Percentiles rank a stretch among this genome's conserved stretches.
Conservation (phyloP, 2,888 invertebrate genomes). For the Mythimna impura region DNA sequence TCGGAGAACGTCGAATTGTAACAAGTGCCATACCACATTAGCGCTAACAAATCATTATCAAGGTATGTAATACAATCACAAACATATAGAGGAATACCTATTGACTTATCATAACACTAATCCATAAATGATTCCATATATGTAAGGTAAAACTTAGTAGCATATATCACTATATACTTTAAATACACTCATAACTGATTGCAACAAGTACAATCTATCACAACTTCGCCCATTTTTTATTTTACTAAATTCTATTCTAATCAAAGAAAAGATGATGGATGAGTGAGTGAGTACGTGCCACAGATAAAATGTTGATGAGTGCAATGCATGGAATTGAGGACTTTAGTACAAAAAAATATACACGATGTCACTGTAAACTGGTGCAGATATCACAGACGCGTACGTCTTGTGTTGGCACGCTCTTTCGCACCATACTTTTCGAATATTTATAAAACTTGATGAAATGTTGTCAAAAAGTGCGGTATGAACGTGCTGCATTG, state of each 20-base stretch:
- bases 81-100: conserved; percentile 82
- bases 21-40: conserved; percentile 90
- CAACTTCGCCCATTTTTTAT: conserved; percentile 69
- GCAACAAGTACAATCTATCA: conserved; percentile 64
- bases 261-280: conserved; percentile 70
- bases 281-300: conserved; percentile 56
- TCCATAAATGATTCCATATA: conserved; percentile 80
- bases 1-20: conserved; percentile 89
- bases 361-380: too few species aligned
- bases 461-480: too few species aligned
- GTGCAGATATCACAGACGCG: too few species aligned
- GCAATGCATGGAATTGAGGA: conserved; percentile 21
- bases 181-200: conserved; percentile 62
- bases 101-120: conserved; percentile 82
- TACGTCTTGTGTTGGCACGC: too few species aligned
- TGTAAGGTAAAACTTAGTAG: conserved; percentile 69
- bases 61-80: conserved; percentile 84
- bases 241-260: conserved; percentile 62
- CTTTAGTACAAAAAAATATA: too few species aligned
- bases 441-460: too few species aligned
- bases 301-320: conserved; percentile 46
- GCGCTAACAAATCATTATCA: conserved; percentile 85
- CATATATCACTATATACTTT: conserved; percentile 67
- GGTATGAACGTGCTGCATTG: too few species aligned
- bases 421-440: too few species aligned